phyloP scores from a whole-genome alignment of 2,113 vertebrate genomes.

The Entomyzon cyanotis region DNA sequence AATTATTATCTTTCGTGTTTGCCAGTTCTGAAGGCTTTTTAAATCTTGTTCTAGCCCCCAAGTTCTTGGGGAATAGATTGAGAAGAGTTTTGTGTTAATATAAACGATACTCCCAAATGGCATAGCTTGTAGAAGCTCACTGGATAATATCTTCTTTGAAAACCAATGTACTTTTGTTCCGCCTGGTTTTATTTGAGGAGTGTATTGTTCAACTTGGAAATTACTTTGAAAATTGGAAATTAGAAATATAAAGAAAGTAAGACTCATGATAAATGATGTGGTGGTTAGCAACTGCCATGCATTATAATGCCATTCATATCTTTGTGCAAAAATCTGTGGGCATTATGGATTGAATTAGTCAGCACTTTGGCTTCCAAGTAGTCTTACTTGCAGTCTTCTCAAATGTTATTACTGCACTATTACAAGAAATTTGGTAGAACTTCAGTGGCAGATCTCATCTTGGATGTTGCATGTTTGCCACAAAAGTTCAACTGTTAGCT shows the following conservation, averaged over 20 bases:
- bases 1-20: neutral
- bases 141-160: neutral
- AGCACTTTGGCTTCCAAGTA: neutral
- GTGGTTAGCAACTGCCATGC: neutral
- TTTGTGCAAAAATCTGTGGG: neutral
- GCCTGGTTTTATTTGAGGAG: neutral
- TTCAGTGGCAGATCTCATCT: neutral
- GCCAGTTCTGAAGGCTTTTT: neutral
- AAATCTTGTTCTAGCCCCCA: neutral
- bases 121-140: neutral
- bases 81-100: neutral
- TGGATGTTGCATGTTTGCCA: neutral
- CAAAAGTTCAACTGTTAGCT: neutral
- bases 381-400: neutral
- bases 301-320: neutral
- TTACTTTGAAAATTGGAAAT: neutral
- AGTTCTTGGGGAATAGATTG: neutral
- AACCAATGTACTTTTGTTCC: neutral
- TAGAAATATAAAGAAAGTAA: neutral
- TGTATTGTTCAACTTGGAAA: neutral
- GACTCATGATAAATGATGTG: neutral
- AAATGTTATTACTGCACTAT: neutral
- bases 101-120: neutral
- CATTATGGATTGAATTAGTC: neutral
- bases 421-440: neutral